Evolutionary conservation across 2,888 invertebrate species (phyloP).

Genomic region (Netelia virgata): DNA sequence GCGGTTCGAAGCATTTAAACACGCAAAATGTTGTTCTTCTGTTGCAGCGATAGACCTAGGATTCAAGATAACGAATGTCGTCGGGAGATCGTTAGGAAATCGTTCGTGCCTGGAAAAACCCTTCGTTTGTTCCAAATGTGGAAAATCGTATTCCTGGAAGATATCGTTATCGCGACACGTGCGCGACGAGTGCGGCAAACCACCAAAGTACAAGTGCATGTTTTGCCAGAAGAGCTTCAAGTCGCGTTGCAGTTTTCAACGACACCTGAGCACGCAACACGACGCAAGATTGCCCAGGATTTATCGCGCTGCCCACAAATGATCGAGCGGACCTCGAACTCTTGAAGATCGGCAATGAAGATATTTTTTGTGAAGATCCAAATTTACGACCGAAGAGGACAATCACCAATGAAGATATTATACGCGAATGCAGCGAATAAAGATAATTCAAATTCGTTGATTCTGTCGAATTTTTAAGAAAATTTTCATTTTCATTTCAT

Average conservation of each 20-base stretch:
- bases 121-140: slow-evolving; percentile 85
- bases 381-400: neutral
- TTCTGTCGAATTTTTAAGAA: neutral
- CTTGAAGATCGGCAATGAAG: neutral
- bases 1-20: neutral
- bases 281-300: slow-evolving; percentile 44
- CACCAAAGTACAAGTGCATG: slow-evolving; percentile 81
- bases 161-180: slow-evolving; percentile 85
- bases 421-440: neutral
- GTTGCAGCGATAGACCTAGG: slow-evolving; percentile 44
- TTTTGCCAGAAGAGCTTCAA: slow-evolving; percentile 81
- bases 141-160: slow-evolving; percentile 90
- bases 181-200: slow-evolving; percentile 83
- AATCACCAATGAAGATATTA: slow-evolving; percentile 50
- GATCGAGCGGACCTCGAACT: neutral
- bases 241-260: slow-evolving; percentile 77
- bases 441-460: neutral
- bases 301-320: slow-evolving; percentile 28
- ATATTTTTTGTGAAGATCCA: neutral
- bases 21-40: slow-evolving; percentile 21
- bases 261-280: slow-evolving; percentile 75
- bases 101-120: slow-evolving; percentile 23
- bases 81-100: neutral
- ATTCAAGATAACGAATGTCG: slow-evolving; percentile 18
- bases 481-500: neutral